These are phyloP conservation scores for Malaclemys terrapin DNA, from an alignment of 2,113 vertebrate species.

Conservation along the genomic window DNA sequence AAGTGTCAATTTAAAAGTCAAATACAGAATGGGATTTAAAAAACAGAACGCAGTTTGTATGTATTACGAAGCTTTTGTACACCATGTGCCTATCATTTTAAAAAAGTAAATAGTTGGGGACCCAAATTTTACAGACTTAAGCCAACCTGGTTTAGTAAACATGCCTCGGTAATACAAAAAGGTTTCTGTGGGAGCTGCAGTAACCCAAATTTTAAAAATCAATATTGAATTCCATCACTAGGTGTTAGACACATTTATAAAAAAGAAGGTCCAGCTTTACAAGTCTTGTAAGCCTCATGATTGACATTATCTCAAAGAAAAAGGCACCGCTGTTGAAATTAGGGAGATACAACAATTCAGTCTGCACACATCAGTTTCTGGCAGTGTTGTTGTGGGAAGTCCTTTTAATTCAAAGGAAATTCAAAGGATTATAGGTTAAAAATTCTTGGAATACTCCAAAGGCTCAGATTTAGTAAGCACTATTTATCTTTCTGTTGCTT, in stretches of 20 bases:
- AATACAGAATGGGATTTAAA: background rate
- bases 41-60: fast-evolving
- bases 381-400: background rate
- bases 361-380: background rate
- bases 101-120: background rate
- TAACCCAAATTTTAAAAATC: background rate
- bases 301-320: background rate
- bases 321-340: background rate
- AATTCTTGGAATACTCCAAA: background rate
- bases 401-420: background rate
- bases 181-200: background rate
- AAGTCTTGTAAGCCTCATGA: background rate
- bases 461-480: background rate
- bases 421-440: background rate
- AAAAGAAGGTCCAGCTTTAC: background rate
- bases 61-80: background rate
- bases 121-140: background rate
- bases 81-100: background rate
- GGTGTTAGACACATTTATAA: background rate
- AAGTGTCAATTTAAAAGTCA: fast-evolving
- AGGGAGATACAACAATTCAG: background rate
- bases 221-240: background rate
- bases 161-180: background rate
- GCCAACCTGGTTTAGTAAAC: background rate
- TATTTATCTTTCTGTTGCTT: background rate